A percentile compares a stretch with the other conserved stretches of the same genome.
Evolutionary conservation across 2,113 vertebrate genomes (phyloP).

Genomic region (Pipa parva): DNA sequence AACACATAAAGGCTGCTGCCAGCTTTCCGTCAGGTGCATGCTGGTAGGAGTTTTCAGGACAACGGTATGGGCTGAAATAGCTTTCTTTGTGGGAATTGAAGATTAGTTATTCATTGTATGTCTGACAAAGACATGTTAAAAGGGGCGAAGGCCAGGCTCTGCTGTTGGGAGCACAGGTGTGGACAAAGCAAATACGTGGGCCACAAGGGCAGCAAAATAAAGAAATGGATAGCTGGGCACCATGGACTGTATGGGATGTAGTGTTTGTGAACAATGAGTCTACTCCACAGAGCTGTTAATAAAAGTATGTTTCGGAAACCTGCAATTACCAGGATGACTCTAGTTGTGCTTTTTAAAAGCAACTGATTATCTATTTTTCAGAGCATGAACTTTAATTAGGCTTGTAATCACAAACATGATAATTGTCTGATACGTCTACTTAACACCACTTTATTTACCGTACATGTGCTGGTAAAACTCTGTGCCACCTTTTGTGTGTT

Average conservation of each 20-base stretch:
- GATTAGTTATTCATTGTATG: conserved; percentile 55
- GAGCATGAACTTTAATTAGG: conserved; percentile 81
- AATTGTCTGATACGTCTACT: conserved; percentile 86
- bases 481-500: conserved; percentile 55
- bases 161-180: conserved; percentile 57
- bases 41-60: conserved; percentile 60
- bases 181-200: conserved; percentile 59
- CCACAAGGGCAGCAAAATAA: conserved; percentile 33
- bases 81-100: conserved; percentile 50
- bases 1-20: conserved; percentile 80
- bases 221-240: conserved; percentile 41
- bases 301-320: conserved; percentile 54
- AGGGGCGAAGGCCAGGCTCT: conserved; percentile 45
- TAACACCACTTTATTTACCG: conserved; percentile 69
- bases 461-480: conserved; percentile 64
- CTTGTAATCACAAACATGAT: conserved; percentile 74
- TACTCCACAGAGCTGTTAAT: conserved; percentile 55
- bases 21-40: conserved; percentile 69
- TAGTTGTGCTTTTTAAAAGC: conserved; percentile 74
- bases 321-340: conserved; percentile 68
- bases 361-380: conserved; percentile 69
- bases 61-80: conserved; percentile 49
- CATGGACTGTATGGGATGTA: conserved; percentile 4
- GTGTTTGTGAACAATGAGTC: conserved; percentile 40
- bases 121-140: conserved; percentile 55